Evolutionary conservation across 2,113 vertebrate genomes (phyloP), one percentile per base, ranked within the genome.

Genomic region (Pygoscelis antarcticus): DNA sequence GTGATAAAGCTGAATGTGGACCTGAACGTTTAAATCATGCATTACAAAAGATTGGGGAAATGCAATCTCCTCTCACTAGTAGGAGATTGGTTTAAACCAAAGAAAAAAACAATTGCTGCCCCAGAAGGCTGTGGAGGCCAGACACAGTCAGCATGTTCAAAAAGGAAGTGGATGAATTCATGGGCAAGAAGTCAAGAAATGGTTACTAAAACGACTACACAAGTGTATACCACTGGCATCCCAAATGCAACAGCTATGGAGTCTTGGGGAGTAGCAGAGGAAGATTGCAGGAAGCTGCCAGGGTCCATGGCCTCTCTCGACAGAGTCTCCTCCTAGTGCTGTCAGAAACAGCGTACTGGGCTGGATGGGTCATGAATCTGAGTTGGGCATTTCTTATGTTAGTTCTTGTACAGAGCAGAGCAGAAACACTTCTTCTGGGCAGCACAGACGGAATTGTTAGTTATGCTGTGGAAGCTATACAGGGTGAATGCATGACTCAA

Each of bases 341-440:
- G 5, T 79, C 2, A 1, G 34, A 51, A 85, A 11, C 40, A 21
- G 9, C 0, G 0, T 55, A 14, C 11, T 76, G 49, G 40, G 34
- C 23, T 85, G 34, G 16, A 15, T 51, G 47, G 52, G 12, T 90
- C 64, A 26, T 0, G 0, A 46, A 38, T 47, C n/a, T 3, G 1
- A 77, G 22, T 3, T 85, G 49, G 61, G 21, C 29, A 13, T 75
- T 90, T 66, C 40, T 66, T 42, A 5, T 32, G 26, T 47, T 66
- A 51, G 30, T 23, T 68, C 12, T 65, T 85, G 27, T 69, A 18
- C 3, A 9, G 36, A 77, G 32, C 9, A 32, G 36, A 65, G 70
- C 62, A 90, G 66, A 83, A 94, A 44, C n/a, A 16, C 17, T 75
- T 36, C 32, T 36, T 12, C 65, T 72, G 81, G 26, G 34, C 30